A percentile compares a stretch with the other conserved stretches of the same genome.
Conservation (phyloP, 2,888 invertebrate genomes). For the Deroplatys truncata region DNA sequence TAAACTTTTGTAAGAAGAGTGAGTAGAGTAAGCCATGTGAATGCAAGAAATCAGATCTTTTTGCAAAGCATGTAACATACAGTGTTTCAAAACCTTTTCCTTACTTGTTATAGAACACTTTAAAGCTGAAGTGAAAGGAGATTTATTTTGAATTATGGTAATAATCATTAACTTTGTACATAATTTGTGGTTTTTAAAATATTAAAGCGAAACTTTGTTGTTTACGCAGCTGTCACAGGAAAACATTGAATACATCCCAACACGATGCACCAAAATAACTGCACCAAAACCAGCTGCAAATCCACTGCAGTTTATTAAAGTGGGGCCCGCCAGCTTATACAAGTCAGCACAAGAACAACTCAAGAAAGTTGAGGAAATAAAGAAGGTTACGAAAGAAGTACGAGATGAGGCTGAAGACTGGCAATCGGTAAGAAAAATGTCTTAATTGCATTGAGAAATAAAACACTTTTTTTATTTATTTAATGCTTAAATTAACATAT, state of each 20-base stretch:
- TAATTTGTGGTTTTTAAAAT: too few relatives aligned
- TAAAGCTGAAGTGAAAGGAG: too few relatives aligned
- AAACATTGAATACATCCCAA: constrained; percentile 38
- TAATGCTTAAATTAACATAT: too few relatives aligned
- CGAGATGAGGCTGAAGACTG: constrained; percentile 85
- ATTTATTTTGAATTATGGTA: too few relatives aligned
- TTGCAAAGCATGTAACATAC: too few relatives aligned
- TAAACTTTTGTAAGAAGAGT: too few relatives aligned
- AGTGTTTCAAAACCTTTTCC: too few relatives aligned
- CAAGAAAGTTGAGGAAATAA: constrained; percentile 78
- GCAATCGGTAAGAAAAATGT: constrained; percentile 69
- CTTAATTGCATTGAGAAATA: background rate
- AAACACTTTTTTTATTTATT: too few relatives aligned
- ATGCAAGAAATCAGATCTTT: too few relatives aligned
- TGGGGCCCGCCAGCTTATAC: constrained; percentile 82
- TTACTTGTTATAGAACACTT: too few relatives aligned
- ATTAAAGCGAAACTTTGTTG: background rate
- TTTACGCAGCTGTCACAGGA: constrained; percentile 30
- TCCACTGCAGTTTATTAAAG: constrained; percentile 84
- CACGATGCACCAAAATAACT: constrained; percentile 63
- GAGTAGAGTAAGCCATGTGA: too few relatives aligned
- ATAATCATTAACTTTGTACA: too few relatives aligned
- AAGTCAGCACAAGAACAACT: constrained; percentile 81
- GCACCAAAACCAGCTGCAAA: constrained; percentile 81
- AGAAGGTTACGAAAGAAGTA: constrained; percentile 72